A percentile compares a stretch with the other conserved stretches of the same genome.
Evolutionary conservation across 2,113 vertebrate species (phyloP).

Genomic region (Pongo abelii): DNA sequence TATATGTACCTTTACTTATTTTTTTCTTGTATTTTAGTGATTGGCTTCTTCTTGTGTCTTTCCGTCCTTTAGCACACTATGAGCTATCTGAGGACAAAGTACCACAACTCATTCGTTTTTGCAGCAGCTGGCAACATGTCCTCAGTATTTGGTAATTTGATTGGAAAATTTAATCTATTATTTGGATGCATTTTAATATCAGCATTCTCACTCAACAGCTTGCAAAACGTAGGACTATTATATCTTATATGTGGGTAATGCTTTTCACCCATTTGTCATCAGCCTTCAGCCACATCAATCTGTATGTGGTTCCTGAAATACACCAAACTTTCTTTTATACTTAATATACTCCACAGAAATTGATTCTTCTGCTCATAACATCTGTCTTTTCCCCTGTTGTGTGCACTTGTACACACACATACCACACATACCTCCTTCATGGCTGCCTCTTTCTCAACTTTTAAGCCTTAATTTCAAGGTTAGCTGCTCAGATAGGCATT

Average conservation of each 20-base stretch:
- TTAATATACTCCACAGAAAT: background rate
- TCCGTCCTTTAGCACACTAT: background rate
- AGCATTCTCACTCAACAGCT: background rate
- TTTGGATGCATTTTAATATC: constrained; percentile 18
- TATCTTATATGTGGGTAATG: background rate
- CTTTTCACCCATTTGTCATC: background rate
- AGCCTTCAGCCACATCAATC: background rate
- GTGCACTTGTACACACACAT: background rate
- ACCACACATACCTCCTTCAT: background rate
- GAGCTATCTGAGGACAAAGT: background rate
- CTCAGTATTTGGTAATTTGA: background rate
- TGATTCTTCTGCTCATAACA: background rate
- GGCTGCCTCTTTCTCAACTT: background rate
- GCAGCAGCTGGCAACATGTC: background rate
- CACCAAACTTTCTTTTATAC: background rate
- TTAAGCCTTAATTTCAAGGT: background rate
- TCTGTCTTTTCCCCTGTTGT: background rate
- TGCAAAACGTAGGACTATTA: background rate
- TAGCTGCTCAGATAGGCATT: background rate
- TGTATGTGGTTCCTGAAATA: background rate
- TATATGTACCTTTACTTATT: background rate
- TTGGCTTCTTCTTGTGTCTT: background rate
- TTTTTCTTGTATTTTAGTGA: background rate
- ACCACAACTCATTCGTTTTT: background rate
- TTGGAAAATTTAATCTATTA: background rate